Conservation (phyloP, 1,140 invertebrate genomes). For the Micrasema minimum region DNA sequence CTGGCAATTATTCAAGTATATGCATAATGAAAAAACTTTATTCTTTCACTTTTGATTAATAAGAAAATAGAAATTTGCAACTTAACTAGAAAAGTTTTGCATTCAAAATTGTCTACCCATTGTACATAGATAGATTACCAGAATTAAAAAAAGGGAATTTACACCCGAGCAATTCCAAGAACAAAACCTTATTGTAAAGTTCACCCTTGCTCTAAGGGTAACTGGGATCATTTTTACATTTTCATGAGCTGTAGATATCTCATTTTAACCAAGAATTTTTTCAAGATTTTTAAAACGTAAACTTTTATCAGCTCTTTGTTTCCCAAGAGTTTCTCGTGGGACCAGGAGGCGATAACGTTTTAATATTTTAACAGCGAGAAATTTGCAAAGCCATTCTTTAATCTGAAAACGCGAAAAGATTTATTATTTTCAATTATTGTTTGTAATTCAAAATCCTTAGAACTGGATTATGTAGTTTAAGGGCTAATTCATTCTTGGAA, state of each 20-base stretch:
- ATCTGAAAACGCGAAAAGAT: constrained; percentile 11
- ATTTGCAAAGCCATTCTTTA: constrained; percentile 17
- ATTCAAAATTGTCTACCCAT: no score
- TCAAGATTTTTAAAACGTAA: constrained; percentile 11
- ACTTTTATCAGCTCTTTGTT: constrained; percentile 31
- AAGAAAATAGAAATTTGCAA: no score
- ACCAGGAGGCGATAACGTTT: constrained; percentile 9
- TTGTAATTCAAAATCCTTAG: no score
- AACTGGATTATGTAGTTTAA: no score
- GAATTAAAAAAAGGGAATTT: neutral
- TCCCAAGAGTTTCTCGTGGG: constrained; percentile 8
- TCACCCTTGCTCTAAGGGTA: neutral
- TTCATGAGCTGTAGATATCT: neutral
- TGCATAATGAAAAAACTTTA: no score
- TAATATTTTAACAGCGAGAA: constrained; percentile 11
- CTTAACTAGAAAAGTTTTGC: no score
- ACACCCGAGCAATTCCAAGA: neutral
- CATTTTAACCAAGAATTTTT: constrained; percentile 3
- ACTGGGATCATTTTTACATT: constrained; percentile 16
- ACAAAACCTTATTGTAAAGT: constrained; percentile 9
- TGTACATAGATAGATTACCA: no score
- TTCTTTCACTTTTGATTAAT: no score
- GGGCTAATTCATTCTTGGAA: no score
- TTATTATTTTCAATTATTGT: neutral
- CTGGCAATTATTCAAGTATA: no score